Base-by-base conservation (phyloP, 2,888 invertebrate species). In the Cotesia congregata region DNA sequence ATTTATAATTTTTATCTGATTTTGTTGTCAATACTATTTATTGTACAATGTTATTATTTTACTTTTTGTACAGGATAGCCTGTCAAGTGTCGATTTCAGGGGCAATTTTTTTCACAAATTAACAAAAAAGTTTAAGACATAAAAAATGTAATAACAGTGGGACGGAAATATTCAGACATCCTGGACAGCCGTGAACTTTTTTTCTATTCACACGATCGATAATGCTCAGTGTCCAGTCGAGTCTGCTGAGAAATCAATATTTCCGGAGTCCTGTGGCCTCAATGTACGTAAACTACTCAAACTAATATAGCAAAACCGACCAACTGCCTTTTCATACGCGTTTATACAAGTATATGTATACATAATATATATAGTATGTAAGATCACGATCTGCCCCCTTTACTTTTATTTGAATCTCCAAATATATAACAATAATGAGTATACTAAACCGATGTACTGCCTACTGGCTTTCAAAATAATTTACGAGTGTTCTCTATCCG, bases 111-210 rank as follows among this genome's bases (percentile, higher is more conserved):
- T 30, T 30, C 3, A 30, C 30, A 41, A 67, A 39, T 20, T 61
- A 62, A 39, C 60, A 71, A 72, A 71, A 71, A 62, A 17, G 5
- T n/a, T 15, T 65, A n/a, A 50, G 39, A 74, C 40, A 15, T 74
- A 69, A 41, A 61, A 67, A 67, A 67, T 75, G 62, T 74, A 76
- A 75, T 20, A 67, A 64, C 12, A 64, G 41, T 65, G 20, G 15
- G 30, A 41, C 39, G 50, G 60, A 72, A 64, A 60, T 77, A 79
- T 79, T 76, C 74, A 75, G 59, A 75, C 76, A 80, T 82, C 81
- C 81, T 80, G 84, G 84, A 84, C 86, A 88, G 85, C 87, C 88
- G 86, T 87, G 88, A 87, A 87, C 87, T 88, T 87, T 87, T 86
- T 83, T 50, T 50, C 7, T 50, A 50, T 50, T 50, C 50, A 70